phyloP scores from a whole-genome alignment of 1,140 invertebrate species.

The Platorchestia sp. region DNA sequence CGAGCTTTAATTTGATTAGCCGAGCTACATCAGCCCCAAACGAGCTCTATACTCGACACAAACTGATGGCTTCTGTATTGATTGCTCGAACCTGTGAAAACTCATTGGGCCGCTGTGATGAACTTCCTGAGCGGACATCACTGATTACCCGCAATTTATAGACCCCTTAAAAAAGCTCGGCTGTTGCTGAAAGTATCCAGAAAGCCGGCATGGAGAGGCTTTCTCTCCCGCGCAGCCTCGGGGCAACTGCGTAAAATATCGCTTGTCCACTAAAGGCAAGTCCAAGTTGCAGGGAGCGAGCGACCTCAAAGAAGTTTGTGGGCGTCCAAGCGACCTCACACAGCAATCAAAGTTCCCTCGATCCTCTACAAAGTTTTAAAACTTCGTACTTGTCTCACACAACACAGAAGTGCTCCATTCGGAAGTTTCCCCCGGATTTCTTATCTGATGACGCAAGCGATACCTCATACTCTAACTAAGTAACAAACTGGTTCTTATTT shows the following conservation, averaged over 20 bases:
- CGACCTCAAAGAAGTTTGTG: neutral
- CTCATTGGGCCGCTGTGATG: neutral
- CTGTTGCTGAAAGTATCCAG: neutral
- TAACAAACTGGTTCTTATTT: neutral
- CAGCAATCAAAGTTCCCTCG: neutral
- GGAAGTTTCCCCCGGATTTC: neutral
- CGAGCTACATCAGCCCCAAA: neutral
- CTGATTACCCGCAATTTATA: neutral
- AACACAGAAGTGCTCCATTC: neutral
- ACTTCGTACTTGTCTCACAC: neutral
- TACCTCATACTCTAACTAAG: neutral
- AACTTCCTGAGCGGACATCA: neutral
- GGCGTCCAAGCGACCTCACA: neutral
- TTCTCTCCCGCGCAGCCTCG: neutral
- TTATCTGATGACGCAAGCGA: neutral
- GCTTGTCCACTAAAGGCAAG: neutral
- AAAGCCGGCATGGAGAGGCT: neutral
- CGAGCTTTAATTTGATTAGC: neutral
- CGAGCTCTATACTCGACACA: neutral
- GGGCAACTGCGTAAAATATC: neutral
- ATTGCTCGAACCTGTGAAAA: neutral
- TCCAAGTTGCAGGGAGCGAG: neutral
- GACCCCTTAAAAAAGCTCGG: neutral
- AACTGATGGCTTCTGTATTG: neutral
- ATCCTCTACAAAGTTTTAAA: neutral